Percentiles rank a stretch among this genome's conserved stretches.
phyloP scores from a whole-genome alignment of 2,888 invertebrate species.

The Limnephilus rhombicus region DNA sequence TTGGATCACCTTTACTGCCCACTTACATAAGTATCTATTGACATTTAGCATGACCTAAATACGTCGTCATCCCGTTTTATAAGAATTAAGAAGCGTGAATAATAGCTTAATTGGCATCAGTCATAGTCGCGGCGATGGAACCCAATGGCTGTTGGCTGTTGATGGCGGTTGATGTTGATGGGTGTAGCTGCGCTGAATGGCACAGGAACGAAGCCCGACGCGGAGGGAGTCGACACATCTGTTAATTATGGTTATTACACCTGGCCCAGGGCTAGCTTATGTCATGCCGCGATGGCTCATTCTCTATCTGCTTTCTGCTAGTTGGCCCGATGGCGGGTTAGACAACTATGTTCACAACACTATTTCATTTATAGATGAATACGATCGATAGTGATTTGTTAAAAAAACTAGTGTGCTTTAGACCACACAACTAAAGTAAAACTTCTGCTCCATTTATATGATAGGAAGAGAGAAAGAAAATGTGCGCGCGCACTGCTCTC shows the following conservation, averaged over 20 bases:
- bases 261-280: conserved; percentile 44
- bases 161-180: background rate
- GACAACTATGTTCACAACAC: background rate
- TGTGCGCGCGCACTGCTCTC: too few relatives aligned
- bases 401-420: too few relatives aligned
- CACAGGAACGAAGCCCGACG: conserved; percentile 13
- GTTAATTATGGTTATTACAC: conserved; percentile 41
- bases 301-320: background rate
- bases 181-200: conserved; percentile 26
- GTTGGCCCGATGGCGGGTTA: background rate
- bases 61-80: conserved; percentile 35
- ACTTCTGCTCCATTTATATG: too few relatives aligned
- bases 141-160: background rate
- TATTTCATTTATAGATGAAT: background rate
- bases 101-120: conserved; percentile 29
- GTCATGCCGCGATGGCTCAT: conserved; percentile 39
- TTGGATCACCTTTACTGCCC: background rate
- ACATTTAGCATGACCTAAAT: conserved; percentile 41
- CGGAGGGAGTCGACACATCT: conserved; percentile 35
- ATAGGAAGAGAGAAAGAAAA: too few relatives aligned
- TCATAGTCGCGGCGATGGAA: conserved; percentile 1
- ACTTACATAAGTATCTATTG: conserved; percentile 9
- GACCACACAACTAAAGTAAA: too few relatives aligned
- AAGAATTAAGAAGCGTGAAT: conserved; percentile 41
- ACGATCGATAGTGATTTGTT: too few relatives aligned